Percentiles rank a stretch among this genome's conserved stretches.
Conservation (phyloP, 1,140 invertebrate species). For the Chionoecetes opilio region DNA sequence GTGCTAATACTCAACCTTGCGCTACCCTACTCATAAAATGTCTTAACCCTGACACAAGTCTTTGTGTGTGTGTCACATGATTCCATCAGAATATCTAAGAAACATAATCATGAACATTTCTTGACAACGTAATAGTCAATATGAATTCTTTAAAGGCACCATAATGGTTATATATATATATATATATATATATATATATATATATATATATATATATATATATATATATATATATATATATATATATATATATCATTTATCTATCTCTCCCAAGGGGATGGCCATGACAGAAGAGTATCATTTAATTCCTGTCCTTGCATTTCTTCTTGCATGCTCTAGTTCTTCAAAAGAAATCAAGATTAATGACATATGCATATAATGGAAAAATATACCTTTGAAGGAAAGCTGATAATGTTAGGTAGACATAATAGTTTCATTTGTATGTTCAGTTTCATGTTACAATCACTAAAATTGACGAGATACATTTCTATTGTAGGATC, state of each 20-base stretch:
- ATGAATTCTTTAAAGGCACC: neutral
- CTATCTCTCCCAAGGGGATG: no score
- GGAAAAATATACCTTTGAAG: neutral
- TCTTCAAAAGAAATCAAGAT: no score
- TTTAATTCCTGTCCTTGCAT: no score
- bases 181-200: slow-evolving; percentile 1
- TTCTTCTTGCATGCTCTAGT: no score
- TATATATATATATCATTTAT: no score
- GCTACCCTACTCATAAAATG: no score
- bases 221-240: slow-evolving; percentile 41
- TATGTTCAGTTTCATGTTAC: neutral
- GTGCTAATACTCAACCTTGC: no score
- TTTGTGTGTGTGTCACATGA: no score
- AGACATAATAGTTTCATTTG: neutral
- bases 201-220: no score
- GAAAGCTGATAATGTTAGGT: neutral
- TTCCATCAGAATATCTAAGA: no score
- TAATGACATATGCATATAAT: neutral
- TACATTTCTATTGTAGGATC: neutral
- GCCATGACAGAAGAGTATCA: no score
- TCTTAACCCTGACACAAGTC: no score
- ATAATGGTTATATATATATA: neutral
- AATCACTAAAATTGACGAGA: neutral
- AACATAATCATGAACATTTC: neutral
- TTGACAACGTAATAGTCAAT: neutral